These are phyloP conservation scores for Ceratotherium simum DNA, from an alignment of 2,113 vertebrate genomes.

Conservation along the genomic window DNA sequence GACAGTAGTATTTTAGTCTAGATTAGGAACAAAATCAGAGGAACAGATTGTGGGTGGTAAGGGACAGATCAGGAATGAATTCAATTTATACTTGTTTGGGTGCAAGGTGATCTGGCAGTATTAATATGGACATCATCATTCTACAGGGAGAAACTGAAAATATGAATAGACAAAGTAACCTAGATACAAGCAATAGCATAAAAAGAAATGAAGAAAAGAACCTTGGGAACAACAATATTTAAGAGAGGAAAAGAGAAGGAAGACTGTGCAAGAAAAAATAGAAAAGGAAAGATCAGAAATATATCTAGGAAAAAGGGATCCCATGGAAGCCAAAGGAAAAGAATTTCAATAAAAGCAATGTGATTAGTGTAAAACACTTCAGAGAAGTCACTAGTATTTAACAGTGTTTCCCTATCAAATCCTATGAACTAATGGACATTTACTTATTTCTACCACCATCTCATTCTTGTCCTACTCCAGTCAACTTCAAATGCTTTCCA, in stretches of 20 bases:
- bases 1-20: background rate
- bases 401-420: background rate
- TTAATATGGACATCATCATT: background rate
- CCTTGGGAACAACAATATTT: background rate
- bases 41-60: background rate
- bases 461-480: background rate
- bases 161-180: background rate
- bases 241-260: background rate
- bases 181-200: background rate
- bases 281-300: conserved; percentile 1
- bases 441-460: background rate
- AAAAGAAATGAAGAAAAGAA: conserved; percentile 2
- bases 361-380: background rate
- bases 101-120: background rate
- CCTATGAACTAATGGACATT: background rate
- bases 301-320: background rate
- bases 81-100: background rate
- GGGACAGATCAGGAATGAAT: background rate
- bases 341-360: background rate
- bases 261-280: background rate
- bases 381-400: conserved; percentile 19
- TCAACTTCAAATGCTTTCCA: conserved; percentile 18
- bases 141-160: conserved; percentile 35
- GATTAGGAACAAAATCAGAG: conserved; percentile 30
- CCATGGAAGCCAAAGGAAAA: conserved; percentile 10